Base-by-base conservation (phyloP, 2,888 invertebrate species). In the Subacronicta megacephala region DNA sequence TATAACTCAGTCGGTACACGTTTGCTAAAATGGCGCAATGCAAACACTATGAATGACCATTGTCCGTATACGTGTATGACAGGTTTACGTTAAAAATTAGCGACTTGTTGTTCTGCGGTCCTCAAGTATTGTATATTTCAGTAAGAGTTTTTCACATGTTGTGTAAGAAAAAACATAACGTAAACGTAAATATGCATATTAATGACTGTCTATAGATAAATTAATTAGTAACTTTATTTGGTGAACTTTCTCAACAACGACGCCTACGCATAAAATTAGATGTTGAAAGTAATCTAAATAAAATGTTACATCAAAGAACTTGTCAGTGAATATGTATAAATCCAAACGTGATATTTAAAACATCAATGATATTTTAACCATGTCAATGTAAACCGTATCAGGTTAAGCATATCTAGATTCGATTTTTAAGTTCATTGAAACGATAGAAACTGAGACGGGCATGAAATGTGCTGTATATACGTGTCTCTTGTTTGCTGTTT, bases 281-380 rank as follows among this genome's bases (percentile, higher is more conserved):
- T 72, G 70, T 57, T 47, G 70, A 49, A 62, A 66, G 49, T 66
- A 66, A 66, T 70, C 54, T 51, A 66, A 56, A 54, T 59, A 20
- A 20, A 54, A 66, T 38, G 50, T 72, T 61, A 57, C 63, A 45
- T 50, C 40, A 55, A 54, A n/a, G 31, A 57, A 52, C 42, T 42
- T 38, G 44, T 45, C 44, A 6, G 43, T 61, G 53, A 59, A 67
- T 58, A 58, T 57, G 49, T 44, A 36, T 64, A 18, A 43, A 4
- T 18, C 16, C 10, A 42, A 56, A 38, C 29, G 15, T 55, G 44
- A 43, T 45, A 71, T 65, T 71, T 53, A 17, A 45, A 61, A 61
- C n/a, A 31, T 55, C 36, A 35, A 50, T 58, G 7, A 33, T 43
- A 12, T 35, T 33, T 9, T 43, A 62, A 54, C 36, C 42, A 52